These are phyloP conservation scores for Paratrypauchen microcephalus DNA, from an alignment of 2,797 vertebrate genomes.

Conservation along the genomic window DNA sequence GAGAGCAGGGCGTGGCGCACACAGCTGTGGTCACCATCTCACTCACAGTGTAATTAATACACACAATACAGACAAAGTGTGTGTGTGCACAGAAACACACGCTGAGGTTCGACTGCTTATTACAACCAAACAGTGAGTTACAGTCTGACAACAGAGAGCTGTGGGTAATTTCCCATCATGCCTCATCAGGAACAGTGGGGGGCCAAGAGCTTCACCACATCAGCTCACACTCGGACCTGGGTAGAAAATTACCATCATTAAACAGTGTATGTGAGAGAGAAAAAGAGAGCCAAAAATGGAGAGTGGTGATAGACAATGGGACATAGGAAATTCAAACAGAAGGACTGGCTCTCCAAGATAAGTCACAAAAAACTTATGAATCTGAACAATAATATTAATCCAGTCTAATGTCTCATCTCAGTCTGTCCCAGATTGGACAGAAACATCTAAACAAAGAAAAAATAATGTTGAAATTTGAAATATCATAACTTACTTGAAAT, in stretches of 20 bases:
- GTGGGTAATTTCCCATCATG: constrained; percentile 99
- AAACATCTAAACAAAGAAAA: neutral
- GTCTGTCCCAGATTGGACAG: neutral
- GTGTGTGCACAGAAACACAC: constrained; percentile 52
- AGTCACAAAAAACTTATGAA: neutral
- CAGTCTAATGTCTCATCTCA: neutral
- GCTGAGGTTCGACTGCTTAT: constrained; percentile 92
- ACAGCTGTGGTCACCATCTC: constrained; percentile 98
- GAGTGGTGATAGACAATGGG: constrained; percentile 56
- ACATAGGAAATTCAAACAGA: constrained; percentile 39
- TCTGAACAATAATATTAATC: neutral
- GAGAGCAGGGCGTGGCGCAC: constrained; percentile 85
- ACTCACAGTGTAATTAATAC: constrained; percentile 96
- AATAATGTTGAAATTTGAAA: neutral
- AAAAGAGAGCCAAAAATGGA: constrained; percentile 52
- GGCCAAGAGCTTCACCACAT: constrained; percentile 94
- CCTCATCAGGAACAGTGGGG: constrained; percentile 97
- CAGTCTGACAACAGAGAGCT: constrained; percentile 92
- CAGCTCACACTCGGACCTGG: constrained; percentile 98
- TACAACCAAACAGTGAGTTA: constrained; percentile 97
- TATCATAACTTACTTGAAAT: neutral
- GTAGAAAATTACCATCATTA: constrained; percentile 99
- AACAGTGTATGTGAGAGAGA: constrained; percentile 66
- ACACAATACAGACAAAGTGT: constrained; percentile 79
- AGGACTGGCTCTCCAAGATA: constrained; percentile 4